Evolutionary conservation across 2,888 invertebrate genomes (phyloP).

Genomic region (Hipparchia semele): DNA sequence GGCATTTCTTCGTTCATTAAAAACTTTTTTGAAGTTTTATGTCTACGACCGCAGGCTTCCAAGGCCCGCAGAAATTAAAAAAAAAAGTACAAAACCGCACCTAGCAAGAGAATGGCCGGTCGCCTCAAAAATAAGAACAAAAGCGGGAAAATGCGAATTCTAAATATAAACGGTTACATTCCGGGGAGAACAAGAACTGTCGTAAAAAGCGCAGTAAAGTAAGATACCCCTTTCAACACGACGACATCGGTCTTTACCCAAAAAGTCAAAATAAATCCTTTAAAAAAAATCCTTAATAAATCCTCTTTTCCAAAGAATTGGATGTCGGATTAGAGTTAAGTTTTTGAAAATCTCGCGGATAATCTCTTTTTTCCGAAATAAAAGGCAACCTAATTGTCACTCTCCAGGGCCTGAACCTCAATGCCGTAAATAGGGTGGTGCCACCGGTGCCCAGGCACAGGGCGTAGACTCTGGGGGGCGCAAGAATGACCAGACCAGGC

Average conservation of each 20-base stretch:
- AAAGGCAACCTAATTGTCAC: too few species aligned
- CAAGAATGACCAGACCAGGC: too few species aligned
- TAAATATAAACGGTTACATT: slow-evolving; percentile 55
- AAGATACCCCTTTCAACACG: slow-evolving; percentile 33
- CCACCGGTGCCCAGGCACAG: too few species aligned
- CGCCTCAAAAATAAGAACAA: slow-evolving; percentile 45
- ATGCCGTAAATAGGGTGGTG: too few species aligned
- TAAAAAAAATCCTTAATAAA: too few species aligned
- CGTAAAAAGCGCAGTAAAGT: slow-evolving; percentile 51
- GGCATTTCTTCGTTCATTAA: slow-evolving; percentile 24
- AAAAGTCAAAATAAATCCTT: too few species aligned
- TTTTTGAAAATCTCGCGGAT: too few species aligned
- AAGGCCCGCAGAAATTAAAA: slow-evolving; percentile 41
- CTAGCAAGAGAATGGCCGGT: slow-evolving; percentile 52
- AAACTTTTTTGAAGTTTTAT: slow-evolving; percentile 33
- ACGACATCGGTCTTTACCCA: slow-evolving; percentile 19
- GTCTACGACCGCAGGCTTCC: slow-evolving; percentile 37
- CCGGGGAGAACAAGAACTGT: slow-evolving; percentile 48
- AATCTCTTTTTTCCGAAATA: too few species aligned
- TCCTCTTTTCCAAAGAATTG: too few species aligned
- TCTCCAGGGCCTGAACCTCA: too few species aligned
- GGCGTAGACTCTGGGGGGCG: too few species aligned
- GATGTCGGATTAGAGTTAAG: too few species aligned
- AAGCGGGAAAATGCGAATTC: slow-evolving; percentile 50
- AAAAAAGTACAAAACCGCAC: slow-evolving; percentile 40